Evolutionary conservation across 2,888 invertebrate genomes (phyloP).

Genomic region (Harpalus rufipes): DNA sequence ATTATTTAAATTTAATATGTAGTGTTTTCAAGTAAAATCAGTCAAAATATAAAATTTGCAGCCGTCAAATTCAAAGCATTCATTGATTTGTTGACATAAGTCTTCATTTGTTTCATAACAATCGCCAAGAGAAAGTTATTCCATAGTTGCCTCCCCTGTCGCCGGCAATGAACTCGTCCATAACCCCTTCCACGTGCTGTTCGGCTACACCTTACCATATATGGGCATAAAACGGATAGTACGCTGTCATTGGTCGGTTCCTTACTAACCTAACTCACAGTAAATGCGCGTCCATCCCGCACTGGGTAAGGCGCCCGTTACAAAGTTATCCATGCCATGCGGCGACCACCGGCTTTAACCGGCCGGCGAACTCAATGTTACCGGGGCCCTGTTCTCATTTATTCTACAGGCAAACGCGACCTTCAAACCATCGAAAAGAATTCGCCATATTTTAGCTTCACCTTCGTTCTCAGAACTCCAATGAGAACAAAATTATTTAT

Average conservation of each 20-base stretch:
- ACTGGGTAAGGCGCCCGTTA: conserved; percentile 70
- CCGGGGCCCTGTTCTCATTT: conserved; percentile 63
- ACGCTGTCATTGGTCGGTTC: conserved; percentile 82
- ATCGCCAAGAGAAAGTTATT: conserved; percentile 55
- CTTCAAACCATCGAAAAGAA: conserved; percentile 53
- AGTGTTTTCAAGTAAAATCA: not conserved
- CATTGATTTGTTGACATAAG: conserved; percentile 63
- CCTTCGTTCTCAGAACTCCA: conserved; percentile 30
- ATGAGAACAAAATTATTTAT: conserved; percentile 38
- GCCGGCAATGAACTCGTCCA: conserved; percentile 75
- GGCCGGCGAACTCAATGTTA: conserved; percentile 68
- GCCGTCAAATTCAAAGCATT: conserved; percentile 38
- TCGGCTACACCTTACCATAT: conserved; percentile 87
- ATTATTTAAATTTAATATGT: conserved; percentile 72
- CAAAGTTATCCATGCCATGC: conserved; percentile 54
- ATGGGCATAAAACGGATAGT: conserved; percentile 88
- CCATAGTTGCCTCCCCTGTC: conserved; percentile 72
- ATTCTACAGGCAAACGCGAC: conserved; percentile 52
- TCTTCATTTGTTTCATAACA: conserved; percentile 64
- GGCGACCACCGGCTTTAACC: conserved; percentile 59
- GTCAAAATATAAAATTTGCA: conserved; percentile 18
- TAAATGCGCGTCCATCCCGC: conserved; percentile 67
- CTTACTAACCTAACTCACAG: conserved; percentile 69
- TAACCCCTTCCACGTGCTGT: conserved; percentile 79
- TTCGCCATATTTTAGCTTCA: conserved; percentile 25